Percentiles rank a stretch among this genome's conserved stretches.
Conservation (phyloP, 2,797 vertebrate species). For the Peromyscus nudipes region DNA sequence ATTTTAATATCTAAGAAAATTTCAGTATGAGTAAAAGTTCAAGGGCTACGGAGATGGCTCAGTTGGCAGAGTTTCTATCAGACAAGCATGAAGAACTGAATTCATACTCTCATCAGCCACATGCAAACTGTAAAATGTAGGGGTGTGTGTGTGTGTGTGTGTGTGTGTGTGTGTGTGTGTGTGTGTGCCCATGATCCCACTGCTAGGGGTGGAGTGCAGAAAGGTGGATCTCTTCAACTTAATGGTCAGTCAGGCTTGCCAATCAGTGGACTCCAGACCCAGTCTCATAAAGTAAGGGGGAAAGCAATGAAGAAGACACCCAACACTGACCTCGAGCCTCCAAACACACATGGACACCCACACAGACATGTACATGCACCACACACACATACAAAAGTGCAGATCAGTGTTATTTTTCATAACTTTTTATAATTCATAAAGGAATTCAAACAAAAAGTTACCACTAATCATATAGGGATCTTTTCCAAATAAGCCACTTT, state of each 20-base stretch:
- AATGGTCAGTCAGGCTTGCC: background rate
- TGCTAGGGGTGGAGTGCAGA: no score
- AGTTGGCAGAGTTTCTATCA: background rate
- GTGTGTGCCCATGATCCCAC: background rate
- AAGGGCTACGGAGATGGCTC: background rate
- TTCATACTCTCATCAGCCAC: background rate
- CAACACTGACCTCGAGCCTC: background rate
- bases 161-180: no score
- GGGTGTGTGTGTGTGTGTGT: no score
- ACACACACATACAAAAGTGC: background rate
- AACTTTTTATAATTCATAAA: slow-evolving; percentile 48
- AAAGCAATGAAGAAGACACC: background rate
- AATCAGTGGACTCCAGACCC: background rate
- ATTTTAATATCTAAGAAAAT: slow-evolving; percentile 37
- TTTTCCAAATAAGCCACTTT: slow-evolving; percentile 45
- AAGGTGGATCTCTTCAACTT: background rate
- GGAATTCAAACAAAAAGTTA: slow-evolving; percentile 58
- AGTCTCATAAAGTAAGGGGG: background rate
- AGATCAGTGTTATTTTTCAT: slow-evolving; percentile 58
- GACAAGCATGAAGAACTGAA: background rate
- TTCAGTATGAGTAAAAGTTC: background rate
- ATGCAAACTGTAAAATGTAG: background rate
- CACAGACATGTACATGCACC: background rate
- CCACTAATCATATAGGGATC: background rate
- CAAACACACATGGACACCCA: background rate